Base-by-base conservation (phyloP, 2,888 invertebrate genomes). In the Acrocera orbiculus region DNA sequence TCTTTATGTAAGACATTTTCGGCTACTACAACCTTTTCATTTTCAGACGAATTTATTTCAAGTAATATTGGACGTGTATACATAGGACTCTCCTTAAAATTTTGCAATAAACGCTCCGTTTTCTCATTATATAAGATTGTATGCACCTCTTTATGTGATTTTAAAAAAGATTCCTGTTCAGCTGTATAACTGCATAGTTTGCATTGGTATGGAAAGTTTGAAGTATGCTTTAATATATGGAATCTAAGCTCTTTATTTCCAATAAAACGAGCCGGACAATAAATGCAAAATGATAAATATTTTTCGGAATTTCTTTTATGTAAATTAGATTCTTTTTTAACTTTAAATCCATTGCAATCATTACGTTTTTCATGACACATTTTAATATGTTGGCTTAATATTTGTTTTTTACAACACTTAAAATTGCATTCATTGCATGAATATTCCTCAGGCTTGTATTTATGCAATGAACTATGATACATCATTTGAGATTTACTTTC, bases 391-490 rank as follows among this genome's bases (percentile, higher is more conserved):
- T 85, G 83, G 50, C 79, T 78, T n/a, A 87, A 64, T 24, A 85
- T 64, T 47, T 85, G 79, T 41, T 76, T 65, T 50, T 79, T 79
- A 35, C 76, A 78, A 7, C 83, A 83, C 49, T 81, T 81, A 52
- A 83, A 86, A 42, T 76, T 76, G 54, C 87, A 89, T 45, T 74
- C 66, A 15, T 70, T 70, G 51, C 89, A 89, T 54, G 80, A 80
- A 57, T 77, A 56, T 27, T 56, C 54, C 6, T 58, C 55, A 20
- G 56, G 54, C 14, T 37, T 37, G 26, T 20, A 35, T 20, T 58
- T 58, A 51, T 89, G 89, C 52, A 86, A 78, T 50, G 85, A 83
- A 50, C 81, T 81, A 51, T 87, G 87, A 52, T 86, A 83, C 51
- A 78, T 70, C 56, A 74, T 83, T 55, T 86, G 85, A 16, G 81